Base-by-base conservation (phyloP, 2,113 vertebrate genomes). In the Fulmarus glacialis region DNA sequence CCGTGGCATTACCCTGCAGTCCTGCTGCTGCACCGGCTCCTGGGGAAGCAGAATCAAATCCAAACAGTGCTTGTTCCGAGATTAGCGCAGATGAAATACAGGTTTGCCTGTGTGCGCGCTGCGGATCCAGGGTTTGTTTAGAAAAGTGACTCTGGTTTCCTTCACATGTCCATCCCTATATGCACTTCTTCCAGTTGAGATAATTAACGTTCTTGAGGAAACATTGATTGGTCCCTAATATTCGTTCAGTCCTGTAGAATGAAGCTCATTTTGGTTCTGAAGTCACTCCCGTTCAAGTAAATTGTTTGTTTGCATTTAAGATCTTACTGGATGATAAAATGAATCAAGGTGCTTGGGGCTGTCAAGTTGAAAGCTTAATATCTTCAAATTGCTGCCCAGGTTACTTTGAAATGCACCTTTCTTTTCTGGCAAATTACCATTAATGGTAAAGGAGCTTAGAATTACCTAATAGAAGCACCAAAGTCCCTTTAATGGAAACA, bases 351-450 rank as follows among this genome's bases (percentile, higher is more conserved):
- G 90, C 94, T 95, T 81, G 64, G 77, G 92, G 80, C 90, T 87
- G 89, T 95, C 94, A 94, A 83, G 83, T 18, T 95, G 91, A 97
- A 96, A 97, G 93, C 74, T 96, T 96, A 96, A 52, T 86, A 96
- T 88, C 91, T 88, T 93, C 70, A 96, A 97, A 97, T 88, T 96
- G 94, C 82, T 96, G 94, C 92, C 95, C 82, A 83, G 87, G 78
- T 91, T 96, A 95, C 82, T 96, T 80, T 94, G 91, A 96, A 97
- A 96, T 90, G 89, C 86, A 77, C 82, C 89, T 97, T 96, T 86
- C 89, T 90, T 96, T 95, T 91, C 94, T 94, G 84, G 96, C 91
- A 96, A 97, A 96, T 93, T 94, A 96, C 94, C 82, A 86, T 94
- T 96, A 97, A 91, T 93, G 84, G 89, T 62, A 95, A 97, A 87